These are phyloP conservation scores for Macrobrachium rosenbergii DNA, from an alignment of 1,140 invertebrate species.

Conservation along the genomic window DNA sequence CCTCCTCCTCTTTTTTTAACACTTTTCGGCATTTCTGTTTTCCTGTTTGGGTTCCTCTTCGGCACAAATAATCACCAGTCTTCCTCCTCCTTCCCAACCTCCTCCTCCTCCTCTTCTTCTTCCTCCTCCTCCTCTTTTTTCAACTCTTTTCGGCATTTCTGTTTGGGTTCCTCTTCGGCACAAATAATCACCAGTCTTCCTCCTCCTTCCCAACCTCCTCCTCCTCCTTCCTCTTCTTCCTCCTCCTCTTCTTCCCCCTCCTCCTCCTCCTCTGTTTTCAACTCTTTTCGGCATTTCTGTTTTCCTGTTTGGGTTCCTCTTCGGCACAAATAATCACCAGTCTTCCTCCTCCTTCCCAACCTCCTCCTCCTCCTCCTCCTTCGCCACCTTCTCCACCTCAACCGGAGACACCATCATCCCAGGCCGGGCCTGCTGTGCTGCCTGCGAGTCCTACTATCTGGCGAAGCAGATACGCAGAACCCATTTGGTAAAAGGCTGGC, in stretches of 20 bases:
- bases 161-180: too few species aligned
- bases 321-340: not conserved
- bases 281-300: not conserved
- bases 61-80: too few species aligned
- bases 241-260: too few species aligned
- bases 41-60: too few species aligned
- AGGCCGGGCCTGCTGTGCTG: constrained; percentile 4
- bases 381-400: not conserved
- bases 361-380: not conserved
- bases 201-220: too few species aligned
- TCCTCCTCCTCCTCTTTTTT: too few species aligned
- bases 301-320: not conserved
- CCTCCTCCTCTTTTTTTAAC: too few species aligned
- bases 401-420: constrained; percentile 1
- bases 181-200: too few species aligned
- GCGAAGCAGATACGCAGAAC: constrained; percentile 43
- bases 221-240: not conserved
- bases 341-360: not conserved
- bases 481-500: constrained; percentile 53
- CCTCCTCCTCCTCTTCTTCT: too few species aligned
- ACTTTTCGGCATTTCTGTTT: not conserved
- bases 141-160: too few species aligned
- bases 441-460: constrained; percentile 44
- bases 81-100: too few species aligned
- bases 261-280: too few species aligned